Percentiles rank a stretch among this genome's conserved stretches.
Evolutionary conservation across 2,888 invertebrate species (phyloP).

Genomic region (Stenichneumon culpator): DNA sequence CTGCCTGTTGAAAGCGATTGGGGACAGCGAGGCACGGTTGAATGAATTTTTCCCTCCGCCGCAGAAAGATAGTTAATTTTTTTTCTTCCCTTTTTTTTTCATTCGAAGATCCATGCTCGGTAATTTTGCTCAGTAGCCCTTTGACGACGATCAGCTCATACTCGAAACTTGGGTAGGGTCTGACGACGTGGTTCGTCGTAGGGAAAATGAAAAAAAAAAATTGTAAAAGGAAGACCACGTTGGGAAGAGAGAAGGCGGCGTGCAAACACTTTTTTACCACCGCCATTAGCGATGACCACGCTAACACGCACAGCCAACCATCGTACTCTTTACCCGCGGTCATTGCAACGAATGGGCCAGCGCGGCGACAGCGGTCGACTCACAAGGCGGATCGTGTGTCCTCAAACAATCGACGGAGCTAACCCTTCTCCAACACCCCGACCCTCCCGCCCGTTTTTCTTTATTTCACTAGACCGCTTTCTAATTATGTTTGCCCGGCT

Average conservation of each 20-base stretch:
- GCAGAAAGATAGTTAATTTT: neutral
- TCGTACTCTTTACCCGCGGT: conserved; percentile 39
- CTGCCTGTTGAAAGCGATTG: neutral
- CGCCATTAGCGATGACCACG: conserved; percentile 82
- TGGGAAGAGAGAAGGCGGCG: conserved; percentile 52
- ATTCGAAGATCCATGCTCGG: neutral
- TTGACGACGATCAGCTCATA: conserved; percentile 33
- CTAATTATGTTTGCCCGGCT: conserved; percentile 84
- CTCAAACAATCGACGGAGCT: conserved; percentile 81
- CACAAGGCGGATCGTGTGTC: conserved; percentile 82
- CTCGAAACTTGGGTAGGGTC: conserved; percentile 18
- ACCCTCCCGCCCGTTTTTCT: conserved; percentile 75
- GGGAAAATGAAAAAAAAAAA: conserved; percentile 24
- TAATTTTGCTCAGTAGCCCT: conserved; percentile 34
- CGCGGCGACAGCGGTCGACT: conserved; percentile 51
- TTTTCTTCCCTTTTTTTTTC: neutral
- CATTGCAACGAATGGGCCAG: conserved; percentile 54
- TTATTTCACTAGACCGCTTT: conserved; percentile 75
- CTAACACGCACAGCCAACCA: conserved; percentile 65
- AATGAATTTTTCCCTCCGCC: neutral
- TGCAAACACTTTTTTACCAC: conserved; percentile 81
- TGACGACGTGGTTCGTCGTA: conserved; percentile 38
- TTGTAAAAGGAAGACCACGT: neutral
- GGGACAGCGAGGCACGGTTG: neutral
- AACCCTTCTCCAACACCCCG: conserved; percentile 1